Conservation (phyloP, 2,113 vertebrate genomes). For the Marmota monax region DNA sequence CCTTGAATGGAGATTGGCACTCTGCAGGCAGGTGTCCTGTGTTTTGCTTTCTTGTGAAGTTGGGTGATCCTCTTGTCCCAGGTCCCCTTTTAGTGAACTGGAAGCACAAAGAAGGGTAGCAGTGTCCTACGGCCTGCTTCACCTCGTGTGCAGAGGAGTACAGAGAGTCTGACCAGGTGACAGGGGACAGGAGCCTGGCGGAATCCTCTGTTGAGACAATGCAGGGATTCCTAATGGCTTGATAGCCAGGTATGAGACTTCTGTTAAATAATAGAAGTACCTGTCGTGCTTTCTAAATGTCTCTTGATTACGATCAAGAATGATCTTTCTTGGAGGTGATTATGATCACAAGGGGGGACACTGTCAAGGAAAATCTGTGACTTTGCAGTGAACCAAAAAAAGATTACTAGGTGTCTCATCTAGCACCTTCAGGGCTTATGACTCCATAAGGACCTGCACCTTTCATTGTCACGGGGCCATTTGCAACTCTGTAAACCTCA, state of each 20-base stretch:
- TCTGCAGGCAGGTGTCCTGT: background rate
- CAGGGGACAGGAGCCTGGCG: background rate
- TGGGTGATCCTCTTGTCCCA: background rate
- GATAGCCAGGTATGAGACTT: background rate
- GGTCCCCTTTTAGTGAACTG: background rate
- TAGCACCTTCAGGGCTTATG: background rate
- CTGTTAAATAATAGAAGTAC: background rate
- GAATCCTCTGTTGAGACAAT: background rate
- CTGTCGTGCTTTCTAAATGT: background rate
- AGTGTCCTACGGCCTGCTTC: too few species aligned
- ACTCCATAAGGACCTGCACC: accelerated
- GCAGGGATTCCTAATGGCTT: background rate
- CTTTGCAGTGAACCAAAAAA: background rate
- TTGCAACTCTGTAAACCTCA: background rate
- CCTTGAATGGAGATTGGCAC: background rate
- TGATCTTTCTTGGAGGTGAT: background rate
- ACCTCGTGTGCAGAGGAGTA: background rate
- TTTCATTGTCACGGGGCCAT: background rate
- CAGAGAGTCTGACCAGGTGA: background rate
- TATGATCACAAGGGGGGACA: too few species aligned
- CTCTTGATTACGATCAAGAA: background rate
- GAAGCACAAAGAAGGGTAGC: too few species aligned
- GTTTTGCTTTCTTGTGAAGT: background rate
- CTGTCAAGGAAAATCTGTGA: background rate
- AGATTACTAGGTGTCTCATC: background rate